A percentile compares a stretch with the other conserved stretches of the same genome.
Conservation (phyloP, 2,113 vertebrate genomes). For the Xyrauchen texanus region DNA sequence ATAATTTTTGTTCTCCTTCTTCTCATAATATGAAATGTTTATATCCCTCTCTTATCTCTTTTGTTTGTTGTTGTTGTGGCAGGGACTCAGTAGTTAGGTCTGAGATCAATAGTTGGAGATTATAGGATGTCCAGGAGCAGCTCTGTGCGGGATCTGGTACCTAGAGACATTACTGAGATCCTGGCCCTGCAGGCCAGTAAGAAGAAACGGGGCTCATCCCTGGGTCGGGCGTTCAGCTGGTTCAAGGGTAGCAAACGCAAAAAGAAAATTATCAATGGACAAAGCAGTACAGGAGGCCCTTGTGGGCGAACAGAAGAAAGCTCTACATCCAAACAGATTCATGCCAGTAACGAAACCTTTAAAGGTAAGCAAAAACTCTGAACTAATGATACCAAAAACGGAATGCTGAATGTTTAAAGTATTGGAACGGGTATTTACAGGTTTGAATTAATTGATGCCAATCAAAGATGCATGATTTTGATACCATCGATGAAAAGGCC, state of each 20-base stretch:
- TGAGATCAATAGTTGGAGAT: background rate
- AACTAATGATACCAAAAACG: no score
- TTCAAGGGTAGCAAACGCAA: conserved; percentile 79
- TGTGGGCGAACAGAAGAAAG: conserved; percentile 53
- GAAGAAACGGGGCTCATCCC: conserved; percentile 74
- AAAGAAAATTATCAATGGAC: conserved; percentile 68
- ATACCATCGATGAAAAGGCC: background rate
- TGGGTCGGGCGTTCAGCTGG: conserved; percentile 87
- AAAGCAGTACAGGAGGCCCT: conserved; percentile 52
- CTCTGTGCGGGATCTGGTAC: conserved; percentile 75
- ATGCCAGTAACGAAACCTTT: conserved; percentile 53
- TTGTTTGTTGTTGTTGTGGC: conserved; percentile 12
- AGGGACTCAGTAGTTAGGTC: background rate
- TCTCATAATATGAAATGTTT: background rate
- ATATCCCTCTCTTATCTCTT: background rate
- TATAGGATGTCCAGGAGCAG: conserved; percentile 72
- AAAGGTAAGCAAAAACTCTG: conserved; percentile 66
- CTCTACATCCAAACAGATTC: conserved; percentile 44
- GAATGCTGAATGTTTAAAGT: background rate
- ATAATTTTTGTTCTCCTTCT: background rate
- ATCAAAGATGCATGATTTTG: background rate
- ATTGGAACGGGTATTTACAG: background rate
- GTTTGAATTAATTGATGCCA: conserved; percentile 4
- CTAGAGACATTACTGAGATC: conserved; percentile 79
- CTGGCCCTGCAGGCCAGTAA: conserved; percentile 71